Percentiles rank a stretch among this genome's conserved stretches.
These are phyloP conservation scores for Agrenia bidenticulata DNA, from an alignment of 2,888 invertebrate genomes.

Conservation along the genomic window DNA sequence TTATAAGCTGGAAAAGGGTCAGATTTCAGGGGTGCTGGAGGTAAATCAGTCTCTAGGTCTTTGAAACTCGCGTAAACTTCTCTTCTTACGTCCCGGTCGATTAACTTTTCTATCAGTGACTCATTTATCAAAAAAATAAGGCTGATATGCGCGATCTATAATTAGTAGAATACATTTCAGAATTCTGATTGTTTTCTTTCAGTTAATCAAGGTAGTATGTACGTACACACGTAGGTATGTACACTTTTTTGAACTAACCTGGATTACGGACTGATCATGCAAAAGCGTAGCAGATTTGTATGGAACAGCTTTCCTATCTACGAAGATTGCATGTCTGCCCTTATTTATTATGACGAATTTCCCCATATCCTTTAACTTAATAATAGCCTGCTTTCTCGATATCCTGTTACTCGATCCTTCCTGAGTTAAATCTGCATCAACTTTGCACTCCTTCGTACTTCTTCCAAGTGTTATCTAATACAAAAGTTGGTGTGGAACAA, in stretches of 20 bases:
- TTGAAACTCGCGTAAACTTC: slow-evolving; percentile 20
- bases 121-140: slow-evolving; percentile 50
- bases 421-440: slow-evolving; percentile 88
- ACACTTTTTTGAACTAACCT: slow-evolving; percentile 65
- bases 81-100: slow-evolving; percentile 9
- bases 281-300: slow-evolving; percentile 85
- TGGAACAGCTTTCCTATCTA: slow-evolving; percentile 87
- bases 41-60: slow-evolving; percentile 14
- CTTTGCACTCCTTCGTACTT: slow-evolving; percentile 77
- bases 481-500: slow-evolving; percentile 4
- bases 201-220: neutral
- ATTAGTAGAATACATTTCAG: slow-evolving; percentile 2
- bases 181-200: neutral
- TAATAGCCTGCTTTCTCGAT: slow-evolving; percentile 88
- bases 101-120: slow-evolving; percentile 18
- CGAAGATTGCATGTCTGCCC: slow-evolving; percentile 89
- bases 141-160: slow-evolving; percentile 43
- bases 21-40: neutral
- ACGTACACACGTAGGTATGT: no score
- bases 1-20: no score
- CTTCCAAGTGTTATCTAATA: slow-evolving; percentile 84
- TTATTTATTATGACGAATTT: slow-evolving; percentile 95
- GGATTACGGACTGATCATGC: slow-evolving; percentile 90
- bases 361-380: slow-evolving; percentile 84
- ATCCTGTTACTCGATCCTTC: slow-evolving; percentile 95